A percentile compares a stretch with the other conserved stretches of the same genome.
Conservation (phyloP, 2,888 invertebrate species). For the Allophyes oxyacanthae region DNA sequence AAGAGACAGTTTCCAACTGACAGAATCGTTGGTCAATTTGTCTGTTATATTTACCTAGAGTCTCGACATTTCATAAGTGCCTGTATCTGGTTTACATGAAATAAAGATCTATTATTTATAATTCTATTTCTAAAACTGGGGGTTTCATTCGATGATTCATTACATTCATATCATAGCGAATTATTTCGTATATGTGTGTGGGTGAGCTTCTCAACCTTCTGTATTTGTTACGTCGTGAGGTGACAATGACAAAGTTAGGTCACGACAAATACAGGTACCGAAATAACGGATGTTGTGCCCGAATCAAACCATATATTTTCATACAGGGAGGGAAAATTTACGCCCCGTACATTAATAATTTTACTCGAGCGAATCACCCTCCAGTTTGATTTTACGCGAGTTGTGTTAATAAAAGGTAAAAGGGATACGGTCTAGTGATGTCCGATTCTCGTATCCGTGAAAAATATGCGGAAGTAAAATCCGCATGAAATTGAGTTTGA, state of each 20-base stretch:
- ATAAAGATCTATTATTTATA: too few relatives aligned
- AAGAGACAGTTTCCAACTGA: too few relatives aligned
- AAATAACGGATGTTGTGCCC: conserved; percentile 46
- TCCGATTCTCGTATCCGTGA: conserved; percentile 30
- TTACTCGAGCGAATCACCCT: conserved; percentile 58
- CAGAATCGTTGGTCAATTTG: too few relatives aligned
- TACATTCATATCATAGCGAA: too few relatives aligned
- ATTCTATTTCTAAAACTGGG: too few relatives aligned
- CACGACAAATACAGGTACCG: conserved; percentile 36
- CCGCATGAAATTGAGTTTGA: conserved; percentile 35
- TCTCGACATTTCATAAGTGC: too few relatives aligned
- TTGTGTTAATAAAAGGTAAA: conserved; percentile 62
- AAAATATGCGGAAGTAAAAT: conserved; percentile 32
- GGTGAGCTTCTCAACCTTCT: conserved; percentile 7
- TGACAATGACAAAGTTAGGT: conserved; percentile 36
- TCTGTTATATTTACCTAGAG: too few relatives aligned
- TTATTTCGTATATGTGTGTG: too few relatives aligned
- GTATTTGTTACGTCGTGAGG: not conserved
- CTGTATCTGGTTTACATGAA: too few relatives aligned
- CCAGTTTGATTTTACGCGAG: conserved; percentile 62
- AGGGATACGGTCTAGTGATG: conserved; percentile 54
- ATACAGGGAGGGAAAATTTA: conserved; percentile 34
- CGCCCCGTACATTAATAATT: conserved; percentile 65
- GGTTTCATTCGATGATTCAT: too few relatives aligned
- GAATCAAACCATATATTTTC: conserved; percentile 54